Evolutionary conservation across 1,140 invertebrate species (phyloP).

Genomic region (Megathymus violae): DNA sequence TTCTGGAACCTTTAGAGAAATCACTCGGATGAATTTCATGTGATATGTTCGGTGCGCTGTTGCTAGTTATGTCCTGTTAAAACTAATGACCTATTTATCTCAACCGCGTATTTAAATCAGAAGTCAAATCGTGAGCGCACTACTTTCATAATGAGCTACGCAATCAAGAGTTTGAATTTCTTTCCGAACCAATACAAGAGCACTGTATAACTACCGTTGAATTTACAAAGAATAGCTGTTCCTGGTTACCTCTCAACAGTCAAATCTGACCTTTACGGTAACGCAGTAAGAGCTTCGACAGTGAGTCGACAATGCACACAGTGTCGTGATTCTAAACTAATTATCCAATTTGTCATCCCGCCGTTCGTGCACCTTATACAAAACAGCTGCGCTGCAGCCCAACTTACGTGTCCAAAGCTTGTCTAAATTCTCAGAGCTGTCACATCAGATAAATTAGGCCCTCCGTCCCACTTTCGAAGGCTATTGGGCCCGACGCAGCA

Average conservation of each 20-base stretch:
- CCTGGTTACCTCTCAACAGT: slow-evolving; percentile 5
- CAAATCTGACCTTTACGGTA: slow-evolving; percentile 39
- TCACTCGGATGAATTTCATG: slow-evolving; percentile 1
- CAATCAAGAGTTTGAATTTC: slow-evolving; percentile 33
- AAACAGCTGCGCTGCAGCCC: slow-evolving; percentile 43
- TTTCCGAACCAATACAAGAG: slow-evolving; percentile 27
- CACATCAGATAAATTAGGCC: slow-evolving; percentile 59
- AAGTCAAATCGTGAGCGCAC: slow-evolving; percentile 24
- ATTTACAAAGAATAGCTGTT: slow-evolving; percentile 25
- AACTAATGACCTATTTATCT: slow-evolving; percentile 29
- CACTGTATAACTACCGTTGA: slow-evolving; percentile 31
- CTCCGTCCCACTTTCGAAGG: slow-evolving; percentile 52
- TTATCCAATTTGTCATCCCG: slow-evolving; percentile 71
- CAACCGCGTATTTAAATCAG: slow-evolving; percentile 22
- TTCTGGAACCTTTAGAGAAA: background rate
- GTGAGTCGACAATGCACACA: slow-evolving; percentile 28
- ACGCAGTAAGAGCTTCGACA: slow-evolving; percentile 37
- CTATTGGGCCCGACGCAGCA: slow-evolving; percentile 53
- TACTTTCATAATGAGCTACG: slow-evolving; percentile 34
- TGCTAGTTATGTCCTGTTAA: background rate
- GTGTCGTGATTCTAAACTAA: slow-evolving; percentile 61
- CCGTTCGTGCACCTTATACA: slow-evolving; percentile 46
- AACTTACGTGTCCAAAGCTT: slow-evolving; percentile 38
- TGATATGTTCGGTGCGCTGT: background rate
- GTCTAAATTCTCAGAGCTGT: slow-evolving; percentile 55